These are phyloP conservation scores for Diprion similis DNA, from an alignment of 1,140 invertebrate genomes.

Conservation along the genomic window DNA sequence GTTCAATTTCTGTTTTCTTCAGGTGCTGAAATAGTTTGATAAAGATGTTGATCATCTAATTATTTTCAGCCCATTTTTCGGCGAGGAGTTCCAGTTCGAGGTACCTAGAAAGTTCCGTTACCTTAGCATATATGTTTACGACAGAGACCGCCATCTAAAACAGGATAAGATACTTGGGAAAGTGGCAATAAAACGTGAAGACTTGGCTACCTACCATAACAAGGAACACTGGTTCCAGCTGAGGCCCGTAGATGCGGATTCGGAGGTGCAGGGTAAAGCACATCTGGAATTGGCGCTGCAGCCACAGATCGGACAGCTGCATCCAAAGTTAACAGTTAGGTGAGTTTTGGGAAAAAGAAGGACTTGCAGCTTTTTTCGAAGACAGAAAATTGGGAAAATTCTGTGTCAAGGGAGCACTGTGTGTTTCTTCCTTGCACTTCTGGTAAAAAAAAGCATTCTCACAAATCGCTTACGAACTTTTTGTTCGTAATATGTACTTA, in stretches of 20 bases:
- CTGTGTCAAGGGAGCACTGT: too few relatives aligned
- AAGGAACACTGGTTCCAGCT: slow-evolving; percentile 93
- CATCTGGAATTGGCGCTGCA: slow-evolving; percentile 71
- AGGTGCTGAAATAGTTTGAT: slow-evolving; percentile 7
- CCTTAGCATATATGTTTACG: slow-evolving; percentile 87
- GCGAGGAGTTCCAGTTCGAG: slow-evolving; percentile 92
- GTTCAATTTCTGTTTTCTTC: slow-evolving; percentile 20
- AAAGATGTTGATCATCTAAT: slow-evolving; percentile 24
- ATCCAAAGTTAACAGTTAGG: slow-evolving; percentile 56
- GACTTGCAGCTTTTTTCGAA: background rate
- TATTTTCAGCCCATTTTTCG: slow-evolving; percentile 83
- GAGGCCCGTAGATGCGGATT: slow-evolving; percentile 82
- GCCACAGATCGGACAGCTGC: slow-evolving; percentile 49
- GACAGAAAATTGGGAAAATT: background rate
- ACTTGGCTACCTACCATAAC: slow-evolving; percentile 84
- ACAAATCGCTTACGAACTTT: too few relatives aligned
- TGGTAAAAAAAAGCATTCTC: too few relatives aligned
- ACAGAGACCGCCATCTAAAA: slow-evolving; percentile 79
- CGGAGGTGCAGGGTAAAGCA: slow-evolving; percentile 87
- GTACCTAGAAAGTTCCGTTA: slow-evolving; percentile 88
- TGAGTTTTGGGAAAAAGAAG: slow-evolving; percentile 22
- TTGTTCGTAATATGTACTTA: too few relatives aligned
- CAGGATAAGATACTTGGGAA: slow-evolving; percentile 89
- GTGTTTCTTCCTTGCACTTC: too few relatives aligned
- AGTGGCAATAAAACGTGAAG: slow-evolving; percentile 86